These are phyloP conservation scores for Augochlorella aurata DNA, from an alignment of 2,888 invertebrate species.

Conservation along the genomic window DNA sequence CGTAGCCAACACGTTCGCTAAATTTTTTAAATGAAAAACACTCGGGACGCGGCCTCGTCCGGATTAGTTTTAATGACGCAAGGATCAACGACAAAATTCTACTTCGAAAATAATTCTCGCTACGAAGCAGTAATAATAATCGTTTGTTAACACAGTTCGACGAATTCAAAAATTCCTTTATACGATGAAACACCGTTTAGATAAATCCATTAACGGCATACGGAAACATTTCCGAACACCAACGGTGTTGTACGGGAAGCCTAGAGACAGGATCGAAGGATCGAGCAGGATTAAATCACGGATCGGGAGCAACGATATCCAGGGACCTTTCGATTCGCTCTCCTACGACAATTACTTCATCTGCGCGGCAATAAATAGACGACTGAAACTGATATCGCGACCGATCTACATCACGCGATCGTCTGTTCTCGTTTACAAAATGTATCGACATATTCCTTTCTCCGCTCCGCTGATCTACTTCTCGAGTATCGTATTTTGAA, in stretches of 20 bases:
- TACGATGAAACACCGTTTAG: too few species aligned
- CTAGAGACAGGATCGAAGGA: not conserved
- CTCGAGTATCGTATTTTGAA: conserved; percentile 11
- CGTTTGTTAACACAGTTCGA: too few species aligned
- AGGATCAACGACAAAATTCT: too few species aligned
- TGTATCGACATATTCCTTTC: conserved; percentile 1
- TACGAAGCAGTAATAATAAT: too few species aligned
- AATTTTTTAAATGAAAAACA: too few species aligned
- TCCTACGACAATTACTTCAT: conserved; percentile 42
- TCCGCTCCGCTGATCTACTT: conserved; percentile 13
- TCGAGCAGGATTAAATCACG: conserved; percentile 26
- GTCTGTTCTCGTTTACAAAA: conserved; percentile 10
- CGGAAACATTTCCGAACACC: too few species aligned
- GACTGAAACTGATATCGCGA: not conserved
- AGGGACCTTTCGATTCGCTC: conserved; percentile 14
- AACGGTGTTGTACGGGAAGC: not conserved
- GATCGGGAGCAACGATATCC: conserved; percentile 40
- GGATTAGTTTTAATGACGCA: too few species aligned
- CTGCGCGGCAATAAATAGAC: not conserved
- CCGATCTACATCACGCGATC: not conserved
- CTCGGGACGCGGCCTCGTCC: too few species aligned
- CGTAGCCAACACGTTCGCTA: too few species aligned
- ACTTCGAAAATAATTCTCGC: too few species aligned
- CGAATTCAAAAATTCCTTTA: too few species aligned
- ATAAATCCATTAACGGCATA: too few species aligned